phyloP scores from a whole-genome alignment of 2,888 invertebrate genomes.

The Agapostemon virescens region DNA sequence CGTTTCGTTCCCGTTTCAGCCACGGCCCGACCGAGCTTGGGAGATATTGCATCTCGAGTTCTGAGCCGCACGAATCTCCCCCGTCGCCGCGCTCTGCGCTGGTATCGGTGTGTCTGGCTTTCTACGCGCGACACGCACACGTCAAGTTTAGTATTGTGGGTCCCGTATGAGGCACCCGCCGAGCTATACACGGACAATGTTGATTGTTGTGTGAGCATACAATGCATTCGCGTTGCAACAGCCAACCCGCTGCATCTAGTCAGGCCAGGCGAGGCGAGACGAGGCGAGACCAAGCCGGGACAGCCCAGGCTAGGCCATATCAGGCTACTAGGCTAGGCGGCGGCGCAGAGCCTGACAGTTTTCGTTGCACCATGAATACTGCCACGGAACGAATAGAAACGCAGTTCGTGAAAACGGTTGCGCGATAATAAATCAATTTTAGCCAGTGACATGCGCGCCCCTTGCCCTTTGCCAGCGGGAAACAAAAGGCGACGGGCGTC shows the following conservation, averaged over 20 bases:
- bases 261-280: slow-evolving; percentile 6
- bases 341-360: slow-evolving; percentile 57
- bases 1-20: slow-evolving; percentile 25
- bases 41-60: slow-evolving; percentile 40
- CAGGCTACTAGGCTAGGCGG: background rate
- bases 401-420: slow-evolving; percentile 38
- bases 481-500: slow-evolving; percentile 16
- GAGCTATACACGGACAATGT: slow-evolving; percentile 66
- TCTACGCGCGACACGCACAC: slow-evolving; percentile 12
- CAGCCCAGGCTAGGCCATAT: slow-evolving; percentile 1
- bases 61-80: background rate
- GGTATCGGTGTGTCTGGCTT: slow-evolving; percentile 31
- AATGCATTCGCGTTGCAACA: slow-evolving; percentile 66
- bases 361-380: slow-evolving; percentile 60
- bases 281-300: background rate
- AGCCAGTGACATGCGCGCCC: slow-evolving; percentile 16
- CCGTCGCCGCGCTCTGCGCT: slow-evolving; percentile 6
- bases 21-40: background rate
- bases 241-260: slow-evolving; percentile 37
- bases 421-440: slow-evolving; percentile 65
- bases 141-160: slow-evolving; percentile 47
- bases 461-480: background rate
- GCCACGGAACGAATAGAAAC: slow-evolving; percentile 51
- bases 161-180: slow-evolving; percentile 61
- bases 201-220: slow-evolving; percentile 73